Percentiles rank a stretch among this genome's conserved stretches.
Conservation (phyloP, 2,888 invertebrate species). For the Notocelia uddmanniana region DNA sequence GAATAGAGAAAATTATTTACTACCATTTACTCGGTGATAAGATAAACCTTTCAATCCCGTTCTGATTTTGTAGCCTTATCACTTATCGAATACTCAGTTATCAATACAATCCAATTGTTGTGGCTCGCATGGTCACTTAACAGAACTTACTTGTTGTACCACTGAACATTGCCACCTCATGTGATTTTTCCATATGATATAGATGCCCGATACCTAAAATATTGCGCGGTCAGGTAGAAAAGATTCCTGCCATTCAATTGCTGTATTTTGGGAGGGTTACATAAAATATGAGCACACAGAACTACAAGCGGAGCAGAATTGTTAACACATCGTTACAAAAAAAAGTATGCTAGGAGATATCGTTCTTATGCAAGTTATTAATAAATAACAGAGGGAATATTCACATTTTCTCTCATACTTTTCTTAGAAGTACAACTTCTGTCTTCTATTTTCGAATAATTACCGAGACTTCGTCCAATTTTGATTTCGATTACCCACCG, state of each 20-base stretch:
- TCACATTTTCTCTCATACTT: too few relatives aligned
- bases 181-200: background rate
- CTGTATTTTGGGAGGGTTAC: background rate
- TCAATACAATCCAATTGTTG: slow-evolving; percentile 57
- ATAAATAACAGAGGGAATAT: background rate
- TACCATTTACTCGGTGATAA: slow-evolving; percentile 51
- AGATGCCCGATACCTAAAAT: background rate
- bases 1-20: slow-evolving; percentile 23
- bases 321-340: background rate
- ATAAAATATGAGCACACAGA: background rate
- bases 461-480: background rate
- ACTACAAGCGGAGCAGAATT: background rate
- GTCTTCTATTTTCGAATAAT: background rate
- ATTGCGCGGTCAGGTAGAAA: background rate
- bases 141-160: slow-evolving; percentile 6
- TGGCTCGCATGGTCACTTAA: slow-evolving; percentile 53
- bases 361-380: background rate
- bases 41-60: slow-evolving; percentile 54
- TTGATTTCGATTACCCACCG: background rate
- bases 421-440: too few relatives aligned
- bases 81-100: slow-evolving; percentile 52
- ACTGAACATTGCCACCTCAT: background rate
- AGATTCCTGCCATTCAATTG: background rate
- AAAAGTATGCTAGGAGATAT: background rate
- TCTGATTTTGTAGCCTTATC: slow-evolving; percentile 54